Conservation (phyloP, 1,140 invertebrate species). For the Dendroctonus valens region DNA sequence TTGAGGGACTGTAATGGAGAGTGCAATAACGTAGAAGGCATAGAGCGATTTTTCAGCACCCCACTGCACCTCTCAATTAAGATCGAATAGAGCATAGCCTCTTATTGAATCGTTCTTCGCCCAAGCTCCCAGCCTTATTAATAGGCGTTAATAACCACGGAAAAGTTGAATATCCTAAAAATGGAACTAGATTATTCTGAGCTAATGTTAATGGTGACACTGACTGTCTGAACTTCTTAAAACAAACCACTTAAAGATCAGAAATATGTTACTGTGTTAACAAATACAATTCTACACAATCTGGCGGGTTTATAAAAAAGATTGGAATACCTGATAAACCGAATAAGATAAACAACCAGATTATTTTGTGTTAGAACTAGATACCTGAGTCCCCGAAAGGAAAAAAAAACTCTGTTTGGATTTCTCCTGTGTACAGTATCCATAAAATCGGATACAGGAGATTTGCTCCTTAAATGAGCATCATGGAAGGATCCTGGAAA, state of each 20-base stretch:
- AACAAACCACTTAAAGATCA: background rate
- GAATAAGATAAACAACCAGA: background rate
- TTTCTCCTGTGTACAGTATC: constrained; percentile 15
- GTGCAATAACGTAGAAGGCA: constrained; percentile 29
- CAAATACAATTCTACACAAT: background rate
- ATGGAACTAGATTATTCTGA: background rate
- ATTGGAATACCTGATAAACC: too few relatives aligned
- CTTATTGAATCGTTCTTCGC: constrained; percentile 22
- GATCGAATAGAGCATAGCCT: constrained; percentile 13
- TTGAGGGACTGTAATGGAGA: constrained; percentile 33
- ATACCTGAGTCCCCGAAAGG: constrained; percentile 3
- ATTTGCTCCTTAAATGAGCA: constrained; percentile 19
- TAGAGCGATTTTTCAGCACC: constrained; percentile 30
- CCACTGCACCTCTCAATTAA: constrained; percentile 31
- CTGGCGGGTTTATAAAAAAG: background rate
- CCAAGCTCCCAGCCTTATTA: constrained; percentile 6
- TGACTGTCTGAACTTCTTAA: background rate
- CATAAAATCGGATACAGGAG: constrained; percentile 20
- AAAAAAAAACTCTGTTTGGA: constrained; percentile 15
- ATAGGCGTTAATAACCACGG: constrained; percentile 33
- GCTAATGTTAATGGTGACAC: background rate
- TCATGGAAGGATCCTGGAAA: constrained; percentile 23
- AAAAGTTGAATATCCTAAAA: constrained; percentile 28
- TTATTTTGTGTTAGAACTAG: background rate
- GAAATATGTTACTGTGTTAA: background rate